A percentile compares a stretch with the other conserved stretches of the same genome.
Evolutionary conservation across 2,797 vertebrate genomes (phyloP).

Genomic region (Centropyge bicolor): DNA sequence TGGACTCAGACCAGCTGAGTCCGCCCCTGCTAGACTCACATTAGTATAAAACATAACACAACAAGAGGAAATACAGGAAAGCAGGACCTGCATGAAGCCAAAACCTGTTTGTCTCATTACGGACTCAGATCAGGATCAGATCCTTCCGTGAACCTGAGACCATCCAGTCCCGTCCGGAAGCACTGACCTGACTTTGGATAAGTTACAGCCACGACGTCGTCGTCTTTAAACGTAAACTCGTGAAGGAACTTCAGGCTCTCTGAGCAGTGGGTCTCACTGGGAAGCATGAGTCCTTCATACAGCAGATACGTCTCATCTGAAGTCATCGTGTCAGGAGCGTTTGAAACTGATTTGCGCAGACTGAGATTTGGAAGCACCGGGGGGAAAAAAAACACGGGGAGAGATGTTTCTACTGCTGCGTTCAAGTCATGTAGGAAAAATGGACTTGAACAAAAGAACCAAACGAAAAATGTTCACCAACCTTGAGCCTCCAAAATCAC

Average conservation of each 20-base stretch:
- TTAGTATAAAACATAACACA: too few relatives aligned
- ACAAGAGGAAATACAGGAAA: too few relatives aligned
- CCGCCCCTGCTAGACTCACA: too few relatives aligned
- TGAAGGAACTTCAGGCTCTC: conserved; percentile 69
- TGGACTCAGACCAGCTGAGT: too few relatives aligned
- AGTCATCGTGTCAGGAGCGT: neutral
- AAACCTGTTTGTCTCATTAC: too few relatives aligned
- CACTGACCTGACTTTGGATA: conserved; percentile 76
- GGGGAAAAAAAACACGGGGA: neutral
- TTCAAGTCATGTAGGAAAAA: fast-evolving
- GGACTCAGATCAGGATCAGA: too few relatives aligned
- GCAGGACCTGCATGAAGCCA: too few relatives aligned
- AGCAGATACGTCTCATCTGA: neutral
- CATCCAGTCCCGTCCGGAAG: neutral
- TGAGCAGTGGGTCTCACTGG: conserved; percentile 57
- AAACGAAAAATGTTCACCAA: neutral
- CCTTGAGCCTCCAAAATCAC: neutral
- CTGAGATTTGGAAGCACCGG: fast-evolving
- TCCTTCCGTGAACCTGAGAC: too few relatives aligned
- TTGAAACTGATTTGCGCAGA: too few relatives aligned
- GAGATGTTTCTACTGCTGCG: neutral
- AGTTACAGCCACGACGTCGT: conserved; percentile 67
- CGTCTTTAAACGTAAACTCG: conserved; percentile 66
- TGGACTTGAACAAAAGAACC: fast-evolving
- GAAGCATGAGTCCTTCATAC: conserved; percentile 24